Evolutionary conservation across 2,113 vertebrate species (phyloP), one percentile per base, ranked within the genome.

Genomic region (Xenopus borealis): DNA sequence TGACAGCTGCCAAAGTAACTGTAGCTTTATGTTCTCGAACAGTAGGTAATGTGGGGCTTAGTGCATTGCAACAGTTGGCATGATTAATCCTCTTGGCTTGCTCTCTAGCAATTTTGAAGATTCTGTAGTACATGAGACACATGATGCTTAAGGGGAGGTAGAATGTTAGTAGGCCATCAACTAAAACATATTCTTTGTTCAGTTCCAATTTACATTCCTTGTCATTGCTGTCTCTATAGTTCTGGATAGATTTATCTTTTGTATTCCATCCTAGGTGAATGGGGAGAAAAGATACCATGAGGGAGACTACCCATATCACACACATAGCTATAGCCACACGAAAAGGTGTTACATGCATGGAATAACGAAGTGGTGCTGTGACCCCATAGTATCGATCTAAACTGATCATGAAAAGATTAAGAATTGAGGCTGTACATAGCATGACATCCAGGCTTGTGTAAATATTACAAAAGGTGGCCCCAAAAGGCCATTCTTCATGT

Each of bases 251-350:
- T 12, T 86, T 86, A 12, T 93, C 90, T 0, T 87, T 86, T 1
- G 94, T 96, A 82, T 99, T 99, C 97, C 95, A 99, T 1, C 94
- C 97, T 88, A 98, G 84, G 79, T 97, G 94, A 79, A 98, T 98
- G 3, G 96, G 95, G 45, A 98, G 80, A 81, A 99, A 99, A 12
- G 97, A 99, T 23, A 99, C 87, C 10, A 92, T 94, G 65, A 99
- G 82, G 0, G 96, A 96, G 63, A 98, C 85, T 0, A 86, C 84
- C 96, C 97, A 98, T 14, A 98, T 94, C 1, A 91, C 80, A 16
- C 78, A 84, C 83, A 99, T 88, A 0, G 90, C 90, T 59, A 91
- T 77, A 0, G 84, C 82, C 1, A 98, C 94, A 0, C 93, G 91
- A 47, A 67, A 78, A 0, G 89, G 90, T 12, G 95, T 89, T 75